Evolutionary conservation across 2,797 vertebrate species (phyloP), one percentile per base, ranked within the genome.

Genomic region (Poecilia picta): DNA sequence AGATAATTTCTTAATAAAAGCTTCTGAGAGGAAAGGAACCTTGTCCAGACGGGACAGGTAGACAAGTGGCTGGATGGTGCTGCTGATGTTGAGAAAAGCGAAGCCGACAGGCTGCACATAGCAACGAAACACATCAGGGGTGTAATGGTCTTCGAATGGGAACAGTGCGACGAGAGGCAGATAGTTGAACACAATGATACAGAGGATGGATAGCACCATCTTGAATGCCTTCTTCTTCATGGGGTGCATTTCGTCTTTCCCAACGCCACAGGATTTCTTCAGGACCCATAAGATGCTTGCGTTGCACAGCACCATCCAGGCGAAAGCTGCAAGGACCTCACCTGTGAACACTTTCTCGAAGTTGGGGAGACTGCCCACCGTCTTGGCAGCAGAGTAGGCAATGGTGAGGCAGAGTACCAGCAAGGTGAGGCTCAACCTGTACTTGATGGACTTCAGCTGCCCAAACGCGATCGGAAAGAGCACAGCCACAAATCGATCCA

Each of bases 161-260:
- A 96, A 96, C 5, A 96, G 74, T 0, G 85, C 95, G 5, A 96
- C 95, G 1, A 84, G 93, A 6, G 95, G 96, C 74, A 96, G 88
- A 89, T 96, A 96, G 94, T 94, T 95, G 71, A 85, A 91, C 36
- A 96, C 62, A 18, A 96, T 93, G 45, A 96, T 94, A 49, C 90
- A 89, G 33, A 96, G 92, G 82, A 96, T 94, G 11, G 93, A 95
- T 10, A 95, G 92, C 73, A 96, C 96, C 73, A 88, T 91, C 82
- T 95, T 96, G 79, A 96, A 96, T 28, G 96, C 96, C 36, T 89
- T 96, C 90, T 93, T 96, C 91, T 96, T 96, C 95, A 96, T 95
- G 39, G 96, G 96, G 75, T 96, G 95, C 95, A 96, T 96, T 68
- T 95, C 87, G 4, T 96, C 95, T 79, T 95, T 96, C 8, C 96